Percentiles rank a stretch among this genome's conserved stretches.
These are phyloP conservation scores for Hypomecis punctinalis DNA, from an alignment of 2,888 invertebrate genomes.

Conservation along the genomic window DNA sequence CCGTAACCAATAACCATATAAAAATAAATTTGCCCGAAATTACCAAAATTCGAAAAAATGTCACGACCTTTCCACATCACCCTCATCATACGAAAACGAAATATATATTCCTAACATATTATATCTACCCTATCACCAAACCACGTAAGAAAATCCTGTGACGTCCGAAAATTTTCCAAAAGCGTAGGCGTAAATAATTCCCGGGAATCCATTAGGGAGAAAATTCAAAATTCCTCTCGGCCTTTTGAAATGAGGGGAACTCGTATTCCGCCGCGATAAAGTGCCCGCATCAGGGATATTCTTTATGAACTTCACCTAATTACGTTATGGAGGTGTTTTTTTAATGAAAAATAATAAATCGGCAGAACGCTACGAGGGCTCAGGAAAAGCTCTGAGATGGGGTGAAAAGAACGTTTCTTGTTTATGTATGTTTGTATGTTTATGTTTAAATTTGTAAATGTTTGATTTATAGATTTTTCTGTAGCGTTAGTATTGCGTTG, in stretches of 20 bases:
- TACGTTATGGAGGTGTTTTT: slow-evolving; percentile 5
- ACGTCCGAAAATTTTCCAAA: slow-evolving; percentile 1
- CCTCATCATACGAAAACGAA: too few relatives aligned
- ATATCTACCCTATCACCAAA: neutral
- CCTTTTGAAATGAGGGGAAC: slow-evolving; percentile 19
- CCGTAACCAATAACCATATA: too few relatives aligned
- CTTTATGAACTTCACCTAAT: slow-evolving; percentile 9
- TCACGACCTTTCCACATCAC: too few relatives aligned
- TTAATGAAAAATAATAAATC: slow-evolving; percentile 2
- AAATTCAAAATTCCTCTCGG: slow-evolving; percentile 7
- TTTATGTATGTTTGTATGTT: too few relatives aligned
- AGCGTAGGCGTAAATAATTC: slow-evolving; percentile 14
- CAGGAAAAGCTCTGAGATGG: neutral
- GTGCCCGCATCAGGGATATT: slow-evolving; percentile 13
- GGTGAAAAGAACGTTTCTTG: neutral
- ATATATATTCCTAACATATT: too few relatives aligned
- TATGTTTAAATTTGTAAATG: too few relatives aligned
- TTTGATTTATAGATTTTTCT: neutral
- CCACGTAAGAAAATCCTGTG: neutral
- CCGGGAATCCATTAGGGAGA: slow-evolving; percentile 11
- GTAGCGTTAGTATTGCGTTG: too few relatives aligned
- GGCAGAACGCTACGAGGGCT: neutral
- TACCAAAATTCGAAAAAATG: too few relatives aligned
- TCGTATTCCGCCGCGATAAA: slow-evolving; percentile 14
- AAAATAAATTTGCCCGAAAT: too few relatives aligned